Evolutionary conservation across 1,140 invertebrate species (phyloP).

Genomic region (Lasioglossum baleicum): DNA sequence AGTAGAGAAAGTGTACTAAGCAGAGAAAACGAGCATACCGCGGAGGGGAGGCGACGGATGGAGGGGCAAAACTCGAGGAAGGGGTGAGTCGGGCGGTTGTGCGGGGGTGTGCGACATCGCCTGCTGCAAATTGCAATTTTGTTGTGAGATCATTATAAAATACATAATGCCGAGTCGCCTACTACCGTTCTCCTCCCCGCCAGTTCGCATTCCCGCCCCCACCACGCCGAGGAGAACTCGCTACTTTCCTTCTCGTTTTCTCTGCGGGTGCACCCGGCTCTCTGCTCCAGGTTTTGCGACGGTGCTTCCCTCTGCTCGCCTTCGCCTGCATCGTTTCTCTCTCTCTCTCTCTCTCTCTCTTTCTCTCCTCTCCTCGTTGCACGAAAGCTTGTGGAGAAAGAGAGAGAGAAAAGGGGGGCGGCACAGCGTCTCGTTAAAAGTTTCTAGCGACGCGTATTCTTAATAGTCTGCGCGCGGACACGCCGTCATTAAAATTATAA

Average conservation of each 20-base stretch:
- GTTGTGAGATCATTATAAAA: slow-evolving; percentile 79
- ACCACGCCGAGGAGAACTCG: slow-evolving; percentile 30
- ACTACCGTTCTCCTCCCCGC: slow-evolving; percentile 40
- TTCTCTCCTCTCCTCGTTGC: not conserved
- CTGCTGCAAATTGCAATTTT: slow-evolving; percentile 77
- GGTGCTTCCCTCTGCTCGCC: slow-evolving; percentile 22
- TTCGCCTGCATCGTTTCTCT: slow-evolving; percentile 7
- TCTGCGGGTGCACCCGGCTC: slow-evolving; percentile 2
- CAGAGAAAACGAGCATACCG: slow-evolving; percentile 46
- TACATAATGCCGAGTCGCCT: slow-evolving; percentile 75
- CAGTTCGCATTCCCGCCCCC: slow-evolving; percentile 48
- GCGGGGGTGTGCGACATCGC: slow-evolving; percentile 65
- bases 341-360: too few relatives aligned
- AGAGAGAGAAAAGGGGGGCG: slow-evolving; percentile 57
- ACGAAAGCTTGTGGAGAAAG: slow-evolving; percentile 35
- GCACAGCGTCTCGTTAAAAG: slow-evolving; percentile 79
- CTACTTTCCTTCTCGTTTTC: slow-evolving; percentile 46
- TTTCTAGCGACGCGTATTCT: slow-evolving; percentile 81
- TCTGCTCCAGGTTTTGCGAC: slow-evolving; percentile 18
- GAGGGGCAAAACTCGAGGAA: not conserved
- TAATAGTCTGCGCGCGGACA: slow-evolving; percentile 80
- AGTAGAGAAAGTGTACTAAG: slow-evolving; percentile 36
- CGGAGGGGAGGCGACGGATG: not conserved
- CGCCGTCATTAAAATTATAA: slow-evolving; percentile 81
- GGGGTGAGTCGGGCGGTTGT: slow-evolving; percentile 11